These are phyloP conservation scores for Aspiorhynchus laticeps DNA, from an alignment of 2,113 vertebrate species.

Conservation along the genomic window DNA sequence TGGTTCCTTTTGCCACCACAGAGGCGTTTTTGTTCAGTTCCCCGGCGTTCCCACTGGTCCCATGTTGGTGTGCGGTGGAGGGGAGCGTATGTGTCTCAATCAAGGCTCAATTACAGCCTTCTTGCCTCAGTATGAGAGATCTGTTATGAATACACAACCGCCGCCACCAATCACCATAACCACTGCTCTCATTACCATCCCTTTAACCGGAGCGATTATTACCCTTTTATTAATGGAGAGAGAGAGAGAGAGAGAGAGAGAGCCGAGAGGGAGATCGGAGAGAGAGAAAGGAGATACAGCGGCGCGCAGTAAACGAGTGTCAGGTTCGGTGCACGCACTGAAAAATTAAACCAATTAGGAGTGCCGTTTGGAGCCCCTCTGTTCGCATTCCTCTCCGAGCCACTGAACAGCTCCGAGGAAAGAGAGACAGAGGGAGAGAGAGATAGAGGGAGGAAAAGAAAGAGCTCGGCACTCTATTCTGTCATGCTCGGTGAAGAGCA, in stretches of 20 bases:
- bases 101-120: constrained; percentile 54
- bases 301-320: constrained; percentile 55
- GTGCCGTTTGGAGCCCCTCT: constrained; percentile 54
- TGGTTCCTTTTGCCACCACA: not conserved
- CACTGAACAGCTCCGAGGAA: constrained; percentile 50
- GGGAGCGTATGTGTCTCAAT: constrained; percentile 53
- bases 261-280: not conserved
- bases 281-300: constrained; percentile 50
- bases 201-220: constrained; percentile 60
- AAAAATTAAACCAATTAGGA: constrained; percentile 68
- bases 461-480: constrained; percentile 53
- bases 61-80: not conserved
- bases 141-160: constrained; percentile 56
- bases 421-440: constrained; percentile 38
- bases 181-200: constrained; percentile 57
- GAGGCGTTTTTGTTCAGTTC: not conserved
- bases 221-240: constrained; percentile 57
- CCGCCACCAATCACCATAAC: constrained; percentile 58
- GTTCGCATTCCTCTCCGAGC: constrained; percentile 56
- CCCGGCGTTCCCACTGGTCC: not conserved
- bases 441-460: constrained; percentile 42
- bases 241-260: constrained; percentile 18
- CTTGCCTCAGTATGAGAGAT: constrained; percentile 46
- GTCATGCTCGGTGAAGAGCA: constrained; percentile 62
- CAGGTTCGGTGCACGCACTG: constrained; percentile 57